Percentiles rank a stretch among this genome's conserved stretches.
These are phyloP conservation scores for Mus musculus DNA, from an alignment of 2,113 vertebrate species.

Conservation along the genomic window DNA sequence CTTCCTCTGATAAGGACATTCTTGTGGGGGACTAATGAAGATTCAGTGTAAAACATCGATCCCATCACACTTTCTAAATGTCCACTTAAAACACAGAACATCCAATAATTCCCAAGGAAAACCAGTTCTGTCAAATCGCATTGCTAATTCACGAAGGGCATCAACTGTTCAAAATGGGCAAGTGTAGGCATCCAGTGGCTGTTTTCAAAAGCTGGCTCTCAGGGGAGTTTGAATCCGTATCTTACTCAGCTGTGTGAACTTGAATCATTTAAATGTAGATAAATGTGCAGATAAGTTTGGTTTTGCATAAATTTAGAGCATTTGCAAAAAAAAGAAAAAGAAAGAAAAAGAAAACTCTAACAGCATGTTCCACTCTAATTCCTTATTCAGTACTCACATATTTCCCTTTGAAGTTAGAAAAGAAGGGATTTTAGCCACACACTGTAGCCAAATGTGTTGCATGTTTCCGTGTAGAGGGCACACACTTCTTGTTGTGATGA, in stretches of 20 bases:
- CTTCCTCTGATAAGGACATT: conserved; percentile 64
- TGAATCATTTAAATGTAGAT: conserved; percentile 35
- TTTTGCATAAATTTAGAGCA: conserved; percentile 65
- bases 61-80: conserved; percentile 63
- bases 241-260: conserved; percentile 6
- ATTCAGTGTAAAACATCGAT: conserved; percentile 79
- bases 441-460: conserved; percentile 48
- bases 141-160: conserved; percentile 82
- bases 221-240: conserved; percentile 13
- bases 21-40: conserved; percentile 70
- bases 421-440: conserved; percentile 22
- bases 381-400: not conserved
- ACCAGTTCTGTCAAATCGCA: conserved; percentile 78
- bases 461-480: conserved; percentile 12
- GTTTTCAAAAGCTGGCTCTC: not conserved
- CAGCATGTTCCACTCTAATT: conserved; percentile 41
- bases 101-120: conserved; percentile 78
- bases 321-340: not conserved
- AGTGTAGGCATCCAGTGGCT: conserved; percentile 56
- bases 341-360: not conserved
- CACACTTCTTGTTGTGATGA: conserved; percentile 54
- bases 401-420: conserved; percentile 33
- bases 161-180: conserved; percentile 74
- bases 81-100: conserved; percentile 79
- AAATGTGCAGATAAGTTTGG: conserved; percentile 51